Evolutionary conservation across 2,797 vertebrate genomes (phyloP).

Genomic region (Mus minutoides): DNA sequence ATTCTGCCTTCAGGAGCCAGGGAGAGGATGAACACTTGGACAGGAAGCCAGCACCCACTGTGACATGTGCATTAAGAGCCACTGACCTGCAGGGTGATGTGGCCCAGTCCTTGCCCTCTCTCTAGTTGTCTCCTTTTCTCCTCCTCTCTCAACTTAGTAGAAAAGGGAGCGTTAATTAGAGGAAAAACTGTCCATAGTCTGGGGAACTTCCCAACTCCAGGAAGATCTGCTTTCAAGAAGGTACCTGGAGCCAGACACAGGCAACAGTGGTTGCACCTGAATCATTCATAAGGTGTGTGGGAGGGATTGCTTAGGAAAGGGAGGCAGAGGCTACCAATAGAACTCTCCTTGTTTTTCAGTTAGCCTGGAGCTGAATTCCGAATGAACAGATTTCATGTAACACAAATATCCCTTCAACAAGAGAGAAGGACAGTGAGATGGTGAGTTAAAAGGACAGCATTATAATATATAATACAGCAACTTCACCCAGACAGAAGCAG

Average conservation of each 20-base stretch:
- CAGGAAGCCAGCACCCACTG: not conserved
- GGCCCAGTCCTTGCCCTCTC: not conserved
- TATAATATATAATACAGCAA: not conserved
- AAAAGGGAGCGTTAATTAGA: not conserved
- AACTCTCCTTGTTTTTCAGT: not conserved
- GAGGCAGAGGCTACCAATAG: not conserved
- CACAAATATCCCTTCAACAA: not conserved
- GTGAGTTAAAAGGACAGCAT: not conserved
- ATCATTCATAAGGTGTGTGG: not conserved
- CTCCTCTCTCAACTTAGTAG: not conserved
- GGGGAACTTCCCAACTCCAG: not conserved
- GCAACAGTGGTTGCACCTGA: accelerated
- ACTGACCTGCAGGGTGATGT: not conserved
- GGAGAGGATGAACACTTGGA: not conserved
- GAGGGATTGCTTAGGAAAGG: not conserved
- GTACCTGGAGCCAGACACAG: no score
- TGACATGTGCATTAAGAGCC: not conserved
- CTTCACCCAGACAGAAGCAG: not conserved
- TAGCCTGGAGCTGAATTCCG: not conserved
- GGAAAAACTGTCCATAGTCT: not conserved
- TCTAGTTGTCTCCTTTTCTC: not conserved
- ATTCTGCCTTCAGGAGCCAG: not conserved
- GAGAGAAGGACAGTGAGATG: not conserved
- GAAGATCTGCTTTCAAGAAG: not conserved
- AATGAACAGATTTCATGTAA: not conserved